phyloP scores from a whole-genome alignment of 2,888 invertebrate genomes.

The Drosophila melanosoma region DNA sequence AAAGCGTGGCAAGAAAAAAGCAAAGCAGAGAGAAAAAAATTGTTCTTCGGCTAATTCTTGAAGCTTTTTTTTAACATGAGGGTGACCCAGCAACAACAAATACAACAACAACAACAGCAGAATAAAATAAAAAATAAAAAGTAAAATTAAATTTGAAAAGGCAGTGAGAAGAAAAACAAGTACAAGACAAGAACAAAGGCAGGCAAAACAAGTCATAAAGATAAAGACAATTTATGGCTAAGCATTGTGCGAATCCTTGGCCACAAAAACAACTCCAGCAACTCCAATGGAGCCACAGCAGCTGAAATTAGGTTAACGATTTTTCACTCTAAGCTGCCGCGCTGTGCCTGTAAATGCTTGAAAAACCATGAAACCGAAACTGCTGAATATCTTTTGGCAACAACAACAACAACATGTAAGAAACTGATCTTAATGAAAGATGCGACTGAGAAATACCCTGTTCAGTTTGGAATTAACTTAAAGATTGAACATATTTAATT shows the following conservation, averaged over 20 bases:
- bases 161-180: constrained; percentile 19
- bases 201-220: constrained; percentile 68
- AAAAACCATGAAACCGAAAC: constrained; percentile 40
- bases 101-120: constrained; percentile 10
- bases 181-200: constrained; percentile 23
- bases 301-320: constrained; percentile 83
- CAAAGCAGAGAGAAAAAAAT: constrained; percentile 16
- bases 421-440: background rate
- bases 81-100: constrained; percentile 29
- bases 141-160: constrained; percentile 44
- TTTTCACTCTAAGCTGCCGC: constrained; percentile 70
- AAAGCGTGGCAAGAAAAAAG: constrained; percentile 27
- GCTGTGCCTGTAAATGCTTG: constrained; percentile 36
- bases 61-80: constrained; percentile 48
- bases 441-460: background rate
- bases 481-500: background rate
- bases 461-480: background rate
- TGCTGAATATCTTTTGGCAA: constrained; percentile 59
- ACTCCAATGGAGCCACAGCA: constrained; percentile 31
- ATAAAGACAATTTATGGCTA: constrained; percentile 64
- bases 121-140: constrained; percentile 37
- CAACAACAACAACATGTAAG: constrained; percentile 37
- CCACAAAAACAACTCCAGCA: constrained; percentile 36
- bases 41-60: constrained; percentile 65
- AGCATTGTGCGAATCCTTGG: constrained; percentile 61